Percentiles rank a stretch among this genome's conserved stretches.
Conservation (phyloP, 2,797 vertebrate species). For the Lagocephalus sceleratus region DNA sequence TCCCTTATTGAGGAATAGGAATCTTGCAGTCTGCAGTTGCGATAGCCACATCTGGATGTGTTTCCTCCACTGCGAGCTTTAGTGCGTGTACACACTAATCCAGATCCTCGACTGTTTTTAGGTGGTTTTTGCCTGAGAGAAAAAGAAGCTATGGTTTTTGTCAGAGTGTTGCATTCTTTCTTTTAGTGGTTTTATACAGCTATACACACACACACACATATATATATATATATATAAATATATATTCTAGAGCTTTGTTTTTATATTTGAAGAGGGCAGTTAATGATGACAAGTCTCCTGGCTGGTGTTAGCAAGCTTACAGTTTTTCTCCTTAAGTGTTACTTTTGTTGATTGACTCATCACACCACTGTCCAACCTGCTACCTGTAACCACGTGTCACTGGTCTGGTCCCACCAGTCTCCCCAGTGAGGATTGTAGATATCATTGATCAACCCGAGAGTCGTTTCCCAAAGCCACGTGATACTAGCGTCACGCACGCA, state of each 20-base stretch:
- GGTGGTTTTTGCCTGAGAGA: background rate
- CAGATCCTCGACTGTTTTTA: too few species aligned
- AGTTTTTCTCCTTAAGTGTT: constrained; percentile 14
- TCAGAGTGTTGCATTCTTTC: constrained; percentile 21
- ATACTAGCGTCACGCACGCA: too few species aligned
- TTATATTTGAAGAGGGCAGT: constrained; percentile 3
- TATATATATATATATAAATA: too few species aligned
- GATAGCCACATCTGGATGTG: constrained; percentile 29
- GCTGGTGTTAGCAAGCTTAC: constrained; percentile 16
- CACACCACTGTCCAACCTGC: constrained; percentile 16
- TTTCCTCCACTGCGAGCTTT: too few species aligned
- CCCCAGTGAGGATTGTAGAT: constrained; percentile 1
- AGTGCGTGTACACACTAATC: too few species aligned
- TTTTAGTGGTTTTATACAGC: constrained; percentile 21
- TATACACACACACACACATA: too few species aligned
- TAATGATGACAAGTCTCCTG: constrained; percentile 16
- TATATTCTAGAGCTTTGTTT: constrained; percentile 14
- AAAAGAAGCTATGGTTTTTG: constrained; percentile 12
- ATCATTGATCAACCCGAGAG: too few species aligned
- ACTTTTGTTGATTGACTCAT: constrained; percentile 19
- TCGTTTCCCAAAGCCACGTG: too few species aligned
- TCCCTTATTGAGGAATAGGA: constrained; percentile 12
- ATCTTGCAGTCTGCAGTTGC: constrained; percentile 9
- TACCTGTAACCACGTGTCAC: constrained; percentile 18
- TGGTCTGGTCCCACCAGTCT: constrained; percentile 7